phyloP scores from a whole-genome alignment of 2,888 invertebrate genomes.

The Hypolimnas misippus region DNA sequence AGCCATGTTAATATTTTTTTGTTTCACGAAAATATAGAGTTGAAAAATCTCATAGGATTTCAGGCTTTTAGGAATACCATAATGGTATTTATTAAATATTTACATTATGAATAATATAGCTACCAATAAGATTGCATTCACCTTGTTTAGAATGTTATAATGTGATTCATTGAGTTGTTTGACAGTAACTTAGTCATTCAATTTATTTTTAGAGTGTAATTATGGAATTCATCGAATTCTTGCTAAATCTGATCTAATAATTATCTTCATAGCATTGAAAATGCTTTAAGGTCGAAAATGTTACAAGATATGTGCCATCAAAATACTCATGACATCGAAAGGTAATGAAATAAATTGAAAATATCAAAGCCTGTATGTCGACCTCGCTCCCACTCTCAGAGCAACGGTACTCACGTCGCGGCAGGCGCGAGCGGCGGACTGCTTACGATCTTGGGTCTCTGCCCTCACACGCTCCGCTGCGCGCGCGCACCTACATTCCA shows the following conservation, averaged over 20 bases:
- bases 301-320: conserved; percentile 26
- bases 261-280: background rate
- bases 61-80: no score
- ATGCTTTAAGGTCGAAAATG: background rate
- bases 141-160: no score
- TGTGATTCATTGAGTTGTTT: no score
- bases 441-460: conserved; percentile 65
- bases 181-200: no score
- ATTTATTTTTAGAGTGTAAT: no score
- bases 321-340: conserved; percentile 65
- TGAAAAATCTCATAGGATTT: background rate
- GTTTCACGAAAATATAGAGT: background rate
- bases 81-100: no score
- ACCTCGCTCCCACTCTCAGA: conserved; percentile 73
- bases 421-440: conserved; percentile 62
- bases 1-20: no score
- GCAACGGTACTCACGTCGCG: conserved; percentile 72
- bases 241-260: background rate
- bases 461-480: conserved; percentile 71
- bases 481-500: conserved; percentile 47
- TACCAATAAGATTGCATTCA: no score
- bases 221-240: no score
- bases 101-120: no score
- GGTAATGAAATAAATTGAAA: conserved; percentile 72
- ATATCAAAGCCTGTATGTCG: conserved; percentile 71